phyloP scores from a whole-genome alignment of 2,113 vertebrate species.

The Scartelaos histophorus region DNA sequence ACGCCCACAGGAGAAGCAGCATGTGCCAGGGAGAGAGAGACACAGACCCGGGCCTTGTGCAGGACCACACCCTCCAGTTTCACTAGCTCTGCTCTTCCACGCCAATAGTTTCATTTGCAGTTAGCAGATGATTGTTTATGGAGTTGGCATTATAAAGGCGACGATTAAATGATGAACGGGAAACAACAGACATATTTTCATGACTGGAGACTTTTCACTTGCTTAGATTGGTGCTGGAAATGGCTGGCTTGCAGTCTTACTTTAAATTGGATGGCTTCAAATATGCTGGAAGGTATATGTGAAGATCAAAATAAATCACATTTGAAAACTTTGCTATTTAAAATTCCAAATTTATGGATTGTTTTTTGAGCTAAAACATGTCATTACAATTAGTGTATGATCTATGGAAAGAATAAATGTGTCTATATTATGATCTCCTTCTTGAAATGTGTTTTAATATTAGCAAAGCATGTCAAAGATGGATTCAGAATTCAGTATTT shows the following conservation, averaged over 20 bases:
- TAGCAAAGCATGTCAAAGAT: too few relatives aligned
- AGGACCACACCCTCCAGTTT: constrained; percentile 50
- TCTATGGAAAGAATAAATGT: too few relatives aligned
- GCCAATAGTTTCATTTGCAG: constrained; percentile 60
- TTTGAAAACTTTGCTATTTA: background rate
- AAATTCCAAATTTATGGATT: background rate
- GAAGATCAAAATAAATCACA: background rate
- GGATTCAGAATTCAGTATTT: too few relatives aligned
- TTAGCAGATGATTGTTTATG: constrained; percentile 51
- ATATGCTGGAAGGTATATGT: background rate
- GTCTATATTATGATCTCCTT: too few relatives aligned
- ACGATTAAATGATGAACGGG: constrained; percentile 37
- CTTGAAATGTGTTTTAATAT: too few relatives aligned
- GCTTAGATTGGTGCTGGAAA: background rate
- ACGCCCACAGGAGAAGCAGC: constrained; percentile 61
- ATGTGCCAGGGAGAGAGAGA: constrained; percentile 63
- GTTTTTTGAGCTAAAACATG: background rate
- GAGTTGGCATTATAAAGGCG: constrained; percentile 54
- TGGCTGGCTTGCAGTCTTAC: background rate
- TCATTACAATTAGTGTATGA: too few relatives aligned
- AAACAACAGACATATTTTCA: constrained; percentile 29
- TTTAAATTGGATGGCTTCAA: background rate
- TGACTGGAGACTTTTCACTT: constrained; percentile 10
- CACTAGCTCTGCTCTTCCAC: constrained; percentile 41
- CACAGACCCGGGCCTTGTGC: constrained; percentile 57